Percentiles rank a stretch among this genome's conserved stretches.
Evolutionary conservation across 2,888 invertebrate species (phyloP).

Genomic region (Diarsia dahlii): DNA sequence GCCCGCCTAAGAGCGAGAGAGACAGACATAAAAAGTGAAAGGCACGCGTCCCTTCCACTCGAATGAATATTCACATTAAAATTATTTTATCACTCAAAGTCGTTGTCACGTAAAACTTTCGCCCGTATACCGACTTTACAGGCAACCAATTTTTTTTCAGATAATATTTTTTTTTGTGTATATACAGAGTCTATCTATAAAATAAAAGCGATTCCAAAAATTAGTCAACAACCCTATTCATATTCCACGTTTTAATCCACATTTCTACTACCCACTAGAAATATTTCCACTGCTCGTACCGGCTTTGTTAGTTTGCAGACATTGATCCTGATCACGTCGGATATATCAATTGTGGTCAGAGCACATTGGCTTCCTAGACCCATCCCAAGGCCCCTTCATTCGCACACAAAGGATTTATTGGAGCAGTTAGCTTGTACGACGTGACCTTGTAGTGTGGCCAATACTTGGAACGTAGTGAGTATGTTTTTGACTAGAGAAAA

Average conservation of each 20-base stretch:
- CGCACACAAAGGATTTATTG: conserved; percentile 38
- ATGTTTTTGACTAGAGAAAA: neutral
- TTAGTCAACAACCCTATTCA: too few relatives aligned
- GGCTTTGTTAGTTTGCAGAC: conserved; percentile 30
- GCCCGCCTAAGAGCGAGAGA: too few relatives aligned
- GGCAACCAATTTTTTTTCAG: too few relatives aligned
- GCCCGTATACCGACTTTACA: too few relatives aligned
- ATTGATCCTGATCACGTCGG: conserved; percentile 43
- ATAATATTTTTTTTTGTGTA: too few relatives aligned
- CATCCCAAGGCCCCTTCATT: conserved; percentile 42
- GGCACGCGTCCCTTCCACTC: too few relatives aligned
- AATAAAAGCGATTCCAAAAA: too few relatives aligned
- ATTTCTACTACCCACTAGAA: neutral
- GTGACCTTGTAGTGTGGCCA: conserved; percentile 29
- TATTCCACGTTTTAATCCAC: neutral
- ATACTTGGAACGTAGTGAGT: neutral
- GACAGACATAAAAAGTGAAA: too few relatives aligned
- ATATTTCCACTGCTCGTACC: neutral
- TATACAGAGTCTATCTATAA: too few relatives aligned
- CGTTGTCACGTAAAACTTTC: too few relatives aligned
- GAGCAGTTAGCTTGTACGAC: conserved; percentile 17
- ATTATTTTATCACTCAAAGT: too few relatives aligned
- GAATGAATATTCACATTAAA: too few relatives aligned
- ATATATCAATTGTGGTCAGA: conserved; percentile 39
- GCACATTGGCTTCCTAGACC: conserved; percentile 34